Percentiles rank a stretch among this genome's conserved stretches.
Evolutionary conservation across 2,888 invertebrate genomes (phyloP).

Genomic region (Fabriciana adippe): DNA sequence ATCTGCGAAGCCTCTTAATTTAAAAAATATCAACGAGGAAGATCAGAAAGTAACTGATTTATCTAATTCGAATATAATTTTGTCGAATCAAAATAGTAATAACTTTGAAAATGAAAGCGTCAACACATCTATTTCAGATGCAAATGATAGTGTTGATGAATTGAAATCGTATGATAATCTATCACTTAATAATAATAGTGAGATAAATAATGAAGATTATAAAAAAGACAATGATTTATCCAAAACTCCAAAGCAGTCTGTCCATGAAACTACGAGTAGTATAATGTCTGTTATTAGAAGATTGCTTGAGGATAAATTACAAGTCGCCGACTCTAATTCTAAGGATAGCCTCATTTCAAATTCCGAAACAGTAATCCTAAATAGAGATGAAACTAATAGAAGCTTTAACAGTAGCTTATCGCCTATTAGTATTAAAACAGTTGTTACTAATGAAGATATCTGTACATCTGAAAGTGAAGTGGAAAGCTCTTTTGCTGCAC

Average conservation of each 20-base stretch:
- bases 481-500: conserved; percentile 37
- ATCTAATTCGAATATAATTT: conserved; percentile 9
- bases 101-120: neutral
- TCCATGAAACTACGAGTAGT: conserved; percentile 35
- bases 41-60: neutral
- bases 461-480: conserved; percentile 45
- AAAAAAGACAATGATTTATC: conserved; percentile 3
- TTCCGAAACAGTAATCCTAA: conserved; percentile 49
- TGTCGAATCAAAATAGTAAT: neutral
- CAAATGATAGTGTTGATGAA: neutral
- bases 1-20: conserved; percentile 2
- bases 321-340: conserved; percentile 25
- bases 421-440: conserved; percentile 49
- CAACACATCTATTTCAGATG: neutral
- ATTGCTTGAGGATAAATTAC: conserved; percentile 32
- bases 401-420: conserved; percentile 43
- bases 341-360: conserved; percentile 42
- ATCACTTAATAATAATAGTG: conserved; percentile 4
- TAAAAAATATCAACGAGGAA: conserved; percentile 7
- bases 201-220: conserved; percentile 2
- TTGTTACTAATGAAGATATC: conserved; percentile 46
- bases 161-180: neutral
- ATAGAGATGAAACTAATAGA: conserved; percentile 40
- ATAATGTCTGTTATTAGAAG: conserved; percentile 41
- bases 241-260: conserved; percentile 14